These are phyloP conservation scores for Glomeris maerens DNA, from an alignment of 1,140 invertebrate species.

Conservation along the genomic window DNA sequence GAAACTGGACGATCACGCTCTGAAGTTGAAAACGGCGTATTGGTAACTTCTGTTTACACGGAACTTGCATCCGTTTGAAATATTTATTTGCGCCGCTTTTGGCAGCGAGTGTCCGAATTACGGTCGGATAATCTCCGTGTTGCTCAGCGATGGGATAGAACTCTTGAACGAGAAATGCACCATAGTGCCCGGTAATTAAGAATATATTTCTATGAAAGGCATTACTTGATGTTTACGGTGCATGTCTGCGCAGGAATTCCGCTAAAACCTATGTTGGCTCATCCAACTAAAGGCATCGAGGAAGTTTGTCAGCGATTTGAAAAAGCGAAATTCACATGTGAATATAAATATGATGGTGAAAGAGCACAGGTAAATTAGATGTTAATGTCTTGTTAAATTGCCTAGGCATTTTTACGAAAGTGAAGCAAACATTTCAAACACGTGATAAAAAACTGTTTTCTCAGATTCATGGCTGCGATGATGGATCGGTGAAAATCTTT, in stretches of 20 bases:
- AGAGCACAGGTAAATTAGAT: conserved; percentile 65
- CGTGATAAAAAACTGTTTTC: too few species aligned
- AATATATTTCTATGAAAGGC: background rate
- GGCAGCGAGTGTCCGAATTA: conserved; percentile 91
- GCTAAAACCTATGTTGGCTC: conserved; percentile 95
- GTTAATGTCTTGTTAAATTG: conserved; percentile 1
- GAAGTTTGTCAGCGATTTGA: conserved; percentile 89
- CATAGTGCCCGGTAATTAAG: conserved; percentile 56
- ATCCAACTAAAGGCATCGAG: conserved; percentile 83
- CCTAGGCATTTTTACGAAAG: background rate
- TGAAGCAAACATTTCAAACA: conserved; percentile 9
- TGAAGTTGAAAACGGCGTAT: conserved; percentile 83
- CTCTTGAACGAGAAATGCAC: conserved; percentile 68
- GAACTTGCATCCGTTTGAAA: conserved; percentile 14
- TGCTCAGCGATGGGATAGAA: conserved; percentile 65
- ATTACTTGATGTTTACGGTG: background rate
- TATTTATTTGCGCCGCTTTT: conserved; percentile 20
- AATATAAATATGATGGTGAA: conserved; percentile 99
- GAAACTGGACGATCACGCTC: conserved; percentile 55
- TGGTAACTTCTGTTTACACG: conserved; percentile 42
- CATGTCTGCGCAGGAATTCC: conserved; percentile 48
- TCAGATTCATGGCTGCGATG: conserved; percentile 57
- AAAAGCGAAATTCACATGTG: conserved; percentile 84
- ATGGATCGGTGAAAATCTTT: conserved; percentile 64
- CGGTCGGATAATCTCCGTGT: conserved; percentile 63